Evolutionary conservation across 2,888 invertebrate genomes (phyloP).

Genomic region (Watsonalla cultraria): DNA sequence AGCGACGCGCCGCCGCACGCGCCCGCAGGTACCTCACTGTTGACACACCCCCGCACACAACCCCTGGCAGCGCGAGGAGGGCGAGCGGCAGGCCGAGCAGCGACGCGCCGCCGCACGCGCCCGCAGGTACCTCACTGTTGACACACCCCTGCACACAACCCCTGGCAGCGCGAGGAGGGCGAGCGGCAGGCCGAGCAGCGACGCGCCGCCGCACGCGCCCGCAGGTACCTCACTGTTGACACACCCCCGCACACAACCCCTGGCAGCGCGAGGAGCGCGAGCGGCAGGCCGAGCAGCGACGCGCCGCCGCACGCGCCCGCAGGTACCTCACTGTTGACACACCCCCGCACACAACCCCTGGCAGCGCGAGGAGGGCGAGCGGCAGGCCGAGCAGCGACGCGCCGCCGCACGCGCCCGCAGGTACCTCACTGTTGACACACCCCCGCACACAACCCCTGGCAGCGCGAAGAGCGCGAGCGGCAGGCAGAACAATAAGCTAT

Average conservation of each 20-base stretch:
- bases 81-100: slow-evolving; percentile 82
- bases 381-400: slow-evolving; percentile 57
- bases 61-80: too few relatives aligned
- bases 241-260: slow-evolving; percentile 63
- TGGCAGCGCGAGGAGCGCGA: slow-evolving; percentile 92
- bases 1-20: slow-evolving; percentile 29
- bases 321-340: slow-evolving; percentile 1
- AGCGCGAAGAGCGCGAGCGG: slow-evolving; percentile 88
- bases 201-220: slow-evolving; percentile 21
- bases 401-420: slow-evolving; percentile 10
- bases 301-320: slow-evolving; percentile 19
- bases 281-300: slow-evolving; percentile 63
- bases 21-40: slow-evolving; percentile 4
- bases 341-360: slow-evolving; percentile 78
- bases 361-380: slow-evolving; percentile 90
- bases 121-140: slow-evolving; percentile 1
- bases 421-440: not conserved
- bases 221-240: slow-evolving; percentile 1
- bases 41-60: too few relatives aligned
- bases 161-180: slow-evolving; percentile 91
- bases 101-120: slow-evolving; percentile 27
- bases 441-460: slow-evolving; percentile 81
- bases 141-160: slow-evolving; percentile 35
- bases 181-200: slow-evolving; percentile 77
- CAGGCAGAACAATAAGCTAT: slow-evolving; percentile 53